Percentiles rank a stretch among this genome's conserved stretches.
These are phyloP conservation scores for Glareola pratincola DNA, from an alignment of 2,113 vertebrate species.

Conservation along the genomic window DNA sequence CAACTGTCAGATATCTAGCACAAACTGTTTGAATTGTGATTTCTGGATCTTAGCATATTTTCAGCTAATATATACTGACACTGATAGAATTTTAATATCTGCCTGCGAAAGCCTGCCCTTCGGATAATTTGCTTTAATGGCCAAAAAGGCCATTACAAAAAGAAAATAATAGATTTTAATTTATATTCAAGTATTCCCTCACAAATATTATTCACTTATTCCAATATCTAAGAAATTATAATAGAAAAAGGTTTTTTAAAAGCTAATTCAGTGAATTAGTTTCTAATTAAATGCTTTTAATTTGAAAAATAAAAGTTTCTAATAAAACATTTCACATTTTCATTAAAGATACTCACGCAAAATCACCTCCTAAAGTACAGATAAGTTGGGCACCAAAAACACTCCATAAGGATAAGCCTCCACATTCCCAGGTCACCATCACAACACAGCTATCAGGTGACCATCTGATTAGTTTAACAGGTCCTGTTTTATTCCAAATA, in stretches of 20 bases:
- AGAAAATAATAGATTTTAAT: not conserved
- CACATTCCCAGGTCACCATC: conserved; percentile 95
- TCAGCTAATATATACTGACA: not conserved
- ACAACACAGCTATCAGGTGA: conserved; percentile 95
- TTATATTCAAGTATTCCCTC: not conserved
- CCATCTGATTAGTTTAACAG: conserved; percentile 93
- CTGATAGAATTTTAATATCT: not conserved
- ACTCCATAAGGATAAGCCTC: conserved; percentile 95
- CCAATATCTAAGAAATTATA: not conserved
- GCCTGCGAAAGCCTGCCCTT: not conserved
- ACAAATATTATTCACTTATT: not conserved
- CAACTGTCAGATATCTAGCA: not conserved
- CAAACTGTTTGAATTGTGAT: not conserved
- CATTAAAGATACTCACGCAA: conserved; percentile 83
- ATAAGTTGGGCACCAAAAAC: conserved; percentile 98
- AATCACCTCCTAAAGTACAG: conserved; percentile 97
- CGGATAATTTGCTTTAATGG: not conserved
- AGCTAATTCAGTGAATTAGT: not conserved
- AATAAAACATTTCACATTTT: not conserved
- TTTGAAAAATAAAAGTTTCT: not conserved
- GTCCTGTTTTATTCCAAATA: conserved; percentile 96
- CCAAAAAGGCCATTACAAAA: not conserved
- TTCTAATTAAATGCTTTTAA: not conserved
- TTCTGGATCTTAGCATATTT: not conserved
- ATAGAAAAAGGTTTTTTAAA: not conserved